Evolutionary conservation across 2,888 invertebrate genomes (phyloP).

Genomic region (Parnassius mnemosyne): DNA sequence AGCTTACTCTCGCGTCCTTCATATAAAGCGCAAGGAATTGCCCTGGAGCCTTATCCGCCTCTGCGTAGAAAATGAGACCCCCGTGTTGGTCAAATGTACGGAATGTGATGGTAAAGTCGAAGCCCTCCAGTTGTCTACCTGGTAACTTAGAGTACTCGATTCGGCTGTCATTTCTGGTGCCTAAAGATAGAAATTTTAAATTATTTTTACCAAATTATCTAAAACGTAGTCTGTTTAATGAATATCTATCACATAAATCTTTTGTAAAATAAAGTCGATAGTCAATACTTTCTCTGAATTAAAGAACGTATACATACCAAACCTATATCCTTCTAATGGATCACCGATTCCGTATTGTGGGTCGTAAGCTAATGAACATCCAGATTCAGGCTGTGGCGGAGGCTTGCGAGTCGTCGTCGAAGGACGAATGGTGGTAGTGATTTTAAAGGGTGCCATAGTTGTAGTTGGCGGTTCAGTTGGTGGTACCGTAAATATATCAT

Average conservation of each 20-base stretch:
- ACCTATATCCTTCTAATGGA: conserved; percentile 80
- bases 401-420: conserved; percentile 48
- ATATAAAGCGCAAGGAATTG: conserved; percentile 89
- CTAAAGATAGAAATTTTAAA: conserved; percentile 50
- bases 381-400: conserved; percentile 64
- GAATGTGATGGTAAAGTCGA: conserved; percentile 89
- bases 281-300: too few species aligned
- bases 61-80: conserved; percentile 92
- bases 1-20: conserved; percentile 84
- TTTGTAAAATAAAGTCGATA: too few species aligned
- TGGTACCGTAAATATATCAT: conserved; percentile 24
- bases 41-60: conserved; percentile 78
- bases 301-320: conserved; percentile 71
- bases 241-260: too few species aligned
- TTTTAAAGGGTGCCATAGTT: conserved; percentile 27
- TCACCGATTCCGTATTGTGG: conserved; percentile 72
- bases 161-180: conserved; percentile 84
- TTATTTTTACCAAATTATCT: too few species aligned
- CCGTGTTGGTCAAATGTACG: conserved; percentile 86
- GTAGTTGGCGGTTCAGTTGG: conserved; percentile 32
- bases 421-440: conserved; percentile 26
- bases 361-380: conserved; percentile 75
- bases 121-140: conserved; percentile 82
- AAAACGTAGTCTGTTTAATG: too few species aligned
- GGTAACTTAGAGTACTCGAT: conserved; percentile 85